Evolutionary conservation across 2,888 invertebrate genomes (phyloP), one percentile per base, ranked within the genome.

Genomic region (Agonopterix heracliana): DNA sequence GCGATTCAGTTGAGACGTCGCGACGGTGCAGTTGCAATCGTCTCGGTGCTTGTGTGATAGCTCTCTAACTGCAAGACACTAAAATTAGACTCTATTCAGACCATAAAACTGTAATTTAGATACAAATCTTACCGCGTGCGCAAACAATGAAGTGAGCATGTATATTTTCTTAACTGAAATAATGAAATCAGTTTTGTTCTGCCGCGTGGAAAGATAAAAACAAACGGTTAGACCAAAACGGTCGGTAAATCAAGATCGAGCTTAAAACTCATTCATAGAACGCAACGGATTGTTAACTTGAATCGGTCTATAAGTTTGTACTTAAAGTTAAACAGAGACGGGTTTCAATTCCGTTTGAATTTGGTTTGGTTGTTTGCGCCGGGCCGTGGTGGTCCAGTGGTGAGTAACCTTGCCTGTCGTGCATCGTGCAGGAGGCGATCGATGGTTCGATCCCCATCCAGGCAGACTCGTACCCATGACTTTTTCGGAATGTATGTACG

Each of bases 281-380:
- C 57, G 58, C 58, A 46, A 56, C 57, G 52, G 65, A 64, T 63
- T 57, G 62, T 61, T 64, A 63, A 62, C 64, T 62, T 54, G 51
- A 54, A 54, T 55, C 57, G 59, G 56, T 53, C 46, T 49, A 47
- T 57, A 54, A 61, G 17, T 10, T 7, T 17, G 45, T 45, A 45
- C 47, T 56, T 52, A n/a, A n/a, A n/a, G 61, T 61, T 64, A 35
- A n/a, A n/a, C 44, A 44, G 41, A 47, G 13, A 35, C 36, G 36
- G 42, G 41, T 49, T 49, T 42, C 42, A 34, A 26, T 26, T 26
- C 26, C 26, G 3, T 17, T 17, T 17, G 26, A 26, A 26, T 26
- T 26, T 5, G 26, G 7, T 26, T 26, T 26, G 26, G 26, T 26
- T 7, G 26, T n/a, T n/a, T n/a, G n/a, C n/a, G n/a, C n/a, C n/a